phyloP scores from a whole-genome alignment of 2,888 invertebrate genomes.

The Lasioglossum malachurum region DNA sequence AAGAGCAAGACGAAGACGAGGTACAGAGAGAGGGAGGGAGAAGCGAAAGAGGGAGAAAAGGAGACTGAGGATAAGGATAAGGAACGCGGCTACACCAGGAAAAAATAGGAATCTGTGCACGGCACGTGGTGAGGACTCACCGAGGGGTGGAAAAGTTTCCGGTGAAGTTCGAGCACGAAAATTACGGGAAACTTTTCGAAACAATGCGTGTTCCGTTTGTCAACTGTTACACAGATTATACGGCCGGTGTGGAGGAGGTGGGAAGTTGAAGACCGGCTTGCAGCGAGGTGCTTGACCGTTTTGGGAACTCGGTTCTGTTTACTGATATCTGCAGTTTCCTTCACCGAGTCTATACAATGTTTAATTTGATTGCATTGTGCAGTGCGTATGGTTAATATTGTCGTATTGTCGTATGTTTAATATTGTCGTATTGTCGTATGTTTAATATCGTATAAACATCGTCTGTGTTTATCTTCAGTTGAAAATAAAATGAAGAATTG shows the following conservation, averaged over 20 bases:
- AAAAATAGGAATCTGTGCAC: background rate
- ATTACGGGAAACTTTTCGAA: conserved; percentile 27
- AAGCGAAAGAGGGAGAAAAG: background rate
- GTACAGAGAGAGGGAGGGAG: conserved; percentile 5
- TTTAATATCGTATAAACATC: too few relatives aligned
- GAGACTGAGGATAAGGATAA: background rate
- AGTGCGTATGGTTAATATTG: too few relatives aligned
- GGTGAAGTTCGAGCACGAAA: background rate
- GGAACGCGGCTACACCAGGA: background rate
- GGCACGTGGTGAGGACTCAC: background rate
- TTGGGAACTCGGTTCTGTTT: background rate
- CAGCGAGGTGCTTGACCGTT: background rate
- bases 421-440: too few relatives aligned
- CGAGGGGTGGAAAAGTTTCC: conserved; percentile 7
- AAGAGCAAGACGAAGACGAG: conserved; percentile 12
- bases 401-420: too few relatives aligned
- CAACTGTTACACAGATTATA: background rate
- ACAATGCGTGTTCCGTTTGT: conserved; percentile 13
- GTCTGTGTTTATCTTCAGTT: too few relatives aligned
- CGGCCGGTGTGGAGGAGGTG: background rate
- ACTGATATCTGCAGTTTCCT: background rate
- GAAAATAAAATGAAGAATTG: too few relatives aligned
- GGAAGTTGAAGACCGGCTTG: background rate
- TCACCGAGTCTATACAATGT: accelerated
- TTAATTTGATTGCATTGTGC: background rate